These are phyloP conservation scores for Lithobates pipiens DNA, from an alignment of 2,797 vertebrate species.

Conservation along the genomic window DNA sequence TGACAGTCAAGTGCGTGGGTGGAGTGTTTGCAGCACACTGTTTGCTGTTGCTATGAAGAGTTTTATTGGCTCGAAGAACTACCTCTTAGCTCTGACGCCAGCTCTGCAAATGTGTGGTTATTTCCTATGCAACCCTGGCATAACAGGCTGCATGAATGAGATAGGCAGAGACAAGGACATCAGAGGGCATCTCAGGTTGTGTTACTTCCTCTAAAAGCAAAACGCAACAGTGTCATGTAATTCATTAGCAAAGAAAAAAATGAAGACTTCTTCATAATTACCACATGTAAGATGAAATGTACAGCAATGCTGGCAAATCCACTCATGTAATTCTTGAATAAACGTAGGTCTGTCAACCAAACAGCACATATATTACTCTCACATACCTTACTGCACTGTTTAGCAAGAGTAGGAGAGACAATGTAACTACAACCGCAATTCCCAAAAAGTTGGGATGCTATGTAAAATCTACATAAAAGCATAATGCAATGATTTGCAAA, in stretches of 20 bases:
- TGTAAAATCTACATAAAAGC: too few species aligned
- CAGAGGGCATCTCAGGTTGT: slow-evolving; percentile 12
- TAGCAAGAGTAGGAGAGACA: not conserved
- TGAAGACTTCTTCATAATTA: slow-evolving; percentile 1
- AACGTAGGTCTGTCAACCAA: not conserved
- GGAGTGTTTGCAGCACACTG: slow-evolving; percentile 58
- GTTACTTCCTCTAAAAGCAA: slow-evolving; percentile 31
- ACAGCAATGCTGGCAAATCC: not conserved
- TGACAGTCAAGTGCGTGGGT: slow-evolving; percentile 52
- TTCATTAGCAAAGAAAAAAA: not conserved
- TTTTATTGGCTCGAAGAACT: slow-evolving; percentile 46
- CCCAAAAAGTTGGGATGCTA: too few species aligned
- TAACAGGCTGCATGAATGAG: slow-evolving; percentile 33
- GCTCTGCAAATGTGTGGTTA: slow-evolving; percentile 57
- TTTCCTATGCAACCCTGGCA: slow-evolving; percentile 53
- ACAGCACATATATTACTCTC: not conserved
- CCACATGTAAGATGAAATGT: not conserved
- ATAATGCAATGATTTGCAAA: too few species aligned
- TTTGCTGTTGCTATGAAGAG: slow-evolving; percentile 61
- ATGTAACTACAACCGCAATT: too few species aligned
- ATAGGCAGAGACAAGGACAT: slow-evolving; percentile 34
- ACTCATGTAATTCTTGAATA: not conserved
- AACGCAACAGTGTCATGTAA: slow-evolving; percentile 1
- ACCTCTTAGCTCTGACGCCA: slow-evolving; percentile 58
- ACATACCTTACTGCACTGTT: not conserved